These are phyloP conservation scores for Hozukius guyotensis DNA, from an alignment of 2,797 vertebrate genomes.

Conservation along the genomic window DNA sequence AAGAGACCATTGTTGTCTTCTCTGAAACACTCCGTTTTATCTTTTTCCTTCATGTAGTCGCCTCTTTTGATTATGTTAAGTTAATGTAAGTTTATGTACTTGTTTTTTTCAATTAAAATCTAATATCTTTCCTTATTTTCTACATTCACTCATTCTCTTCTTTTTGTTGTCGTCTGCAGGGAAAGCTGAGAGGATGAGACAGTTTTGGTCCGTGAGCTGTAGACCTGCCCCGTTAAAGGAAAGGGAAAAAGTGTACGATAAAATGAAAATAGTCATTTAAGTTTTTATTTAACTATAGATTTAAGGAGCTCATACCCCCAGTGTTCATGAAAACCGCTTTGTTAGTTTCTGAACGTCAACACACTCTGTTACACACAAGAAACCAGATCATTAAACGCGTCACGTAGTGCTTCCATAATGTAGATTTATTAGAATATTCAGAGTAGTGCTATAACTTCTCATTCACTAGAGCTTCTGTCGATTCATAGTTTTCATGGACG, in stretches of 20 bases:
- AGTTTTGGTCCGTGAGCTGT: neutral
- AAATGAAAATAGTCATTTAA: neutral
- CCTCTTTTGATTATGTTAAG: constrained; percentile 71
- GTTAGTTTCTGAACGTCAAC: constrained; percentile 2
- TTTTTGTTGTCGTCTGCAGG: constrained; percentile 7
- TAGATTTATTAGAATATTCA: constrained; percentile 84
- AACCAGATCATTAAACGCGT: constrained; percentile 37
- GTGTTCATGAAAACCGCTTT: neutral
- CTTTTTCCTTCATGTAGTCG: constrained; percentile 48
- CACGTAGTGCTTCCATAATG: constrained; percentile 77
- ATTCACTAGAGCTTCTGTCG: constrained; percentile 67
- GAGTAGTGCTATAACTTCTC: constrained; percentile 82
- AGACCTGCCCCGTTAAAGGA: constrained; percentile 2
- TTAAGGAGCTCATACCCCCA: neutral
- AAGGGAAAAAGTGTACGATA: constrained; percentile 4
- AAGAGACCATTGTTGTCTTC: constrained; percentile 21
- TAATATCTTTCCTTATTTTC: constrained; percentile 58
- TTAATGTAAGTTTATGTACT: constrained; percentile 73
- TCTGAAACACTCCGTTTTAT: constrained; percentile 47
- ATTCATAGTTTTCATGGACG: constrained; percentile 54
- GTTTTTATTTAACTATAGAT: constrained; percentile 7
- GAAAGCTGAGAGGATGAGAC: constrained; percentile 6
- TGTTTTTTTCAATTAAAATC: constrained; percentile 77
- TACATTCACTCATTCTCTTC: neutral
- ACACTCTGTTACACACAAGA: constrained; percentile 35